Percentiles rank a stretch among this genome's conserved stretches.
Evolutionary conservation across 1,140 invertebrate species (phyloP).

Genomic region (Drosophila burlai): DNA sequence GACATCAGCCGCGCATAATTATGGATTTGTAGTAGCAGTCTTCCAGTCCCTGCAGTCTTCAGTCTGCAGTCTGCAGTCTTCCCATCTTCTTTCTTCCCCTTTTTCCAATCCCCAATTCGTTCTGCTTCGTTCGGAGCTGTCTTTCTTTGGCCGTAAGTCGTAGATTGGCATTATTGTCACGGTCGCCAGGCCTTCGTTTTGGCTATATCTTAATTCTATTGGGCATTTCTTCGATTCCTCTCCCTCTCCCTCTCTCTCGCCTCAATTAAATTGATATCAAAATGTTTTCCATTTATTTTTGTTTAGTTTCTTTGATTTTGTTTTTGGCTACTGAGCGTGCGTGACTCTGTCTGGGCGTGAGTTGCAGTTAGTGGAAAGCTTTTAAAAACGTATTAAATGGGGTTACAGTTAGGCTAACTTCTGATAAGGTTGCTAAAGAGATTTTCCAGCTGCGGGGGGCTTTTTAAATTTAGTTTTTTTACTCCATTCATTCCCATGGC

Average conservation of each 20-base stretch:
- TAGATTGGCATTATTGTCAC: slow-evolving; percentile 84
- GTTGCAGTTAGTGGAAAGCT: slow-evolving; percentile 38
- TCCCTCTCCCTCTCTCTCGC: neutral
- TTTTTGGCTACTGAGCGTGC: slow-evolving; percentile 50
- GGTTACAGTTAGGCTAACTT: slow-evolving; percentile 38
- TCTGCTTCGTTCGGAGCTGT: slow-evolving; percentile 71
- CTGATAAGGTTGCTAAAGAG: slow-evolving; percentile 26
- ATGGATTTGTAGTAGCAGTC: slow-evolving; percentile 77
- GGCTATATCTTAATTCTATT: slow-evolving; percentile 74
- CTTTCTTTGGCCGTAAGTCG: slow-evolving; percentile 71
- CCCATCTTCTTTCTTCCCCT: slow-evolving; percentile 8
- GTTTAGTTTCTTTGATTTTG: slow-evolving; percentile 29
- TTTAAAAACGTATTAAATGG: slow-evolving; percentile 35
- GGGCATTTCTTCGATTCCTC: slow-evolving; percentile 15
- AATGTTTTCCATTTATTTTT: slow-evolving; percentile 63
- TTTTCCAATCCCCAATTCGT: slow-evolving; percentile 72
- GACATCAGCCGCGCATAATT: slow-evolving; percentile 82
- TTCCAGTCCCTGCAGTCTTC: slow-evolving; percentile 8
- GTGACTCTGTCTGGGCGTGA: slow-evolving; percentile 44
- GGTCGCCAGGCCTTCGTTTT: slow-evolving; percentile 32
- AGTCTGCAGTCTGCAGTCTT: slow-evolving; percentile 6
- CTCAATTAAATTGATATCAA: slow-evolving; percentile 72
- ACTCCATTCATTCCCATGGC: neutral
- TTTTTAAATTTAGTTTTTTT: neutral
- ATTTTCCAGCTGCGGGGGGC: slow-evolving; percentile 12